phyloP scores from a whole-genome alignment of 2,797 vertebrate species.

The Leptatherina wallacei region DNA sequence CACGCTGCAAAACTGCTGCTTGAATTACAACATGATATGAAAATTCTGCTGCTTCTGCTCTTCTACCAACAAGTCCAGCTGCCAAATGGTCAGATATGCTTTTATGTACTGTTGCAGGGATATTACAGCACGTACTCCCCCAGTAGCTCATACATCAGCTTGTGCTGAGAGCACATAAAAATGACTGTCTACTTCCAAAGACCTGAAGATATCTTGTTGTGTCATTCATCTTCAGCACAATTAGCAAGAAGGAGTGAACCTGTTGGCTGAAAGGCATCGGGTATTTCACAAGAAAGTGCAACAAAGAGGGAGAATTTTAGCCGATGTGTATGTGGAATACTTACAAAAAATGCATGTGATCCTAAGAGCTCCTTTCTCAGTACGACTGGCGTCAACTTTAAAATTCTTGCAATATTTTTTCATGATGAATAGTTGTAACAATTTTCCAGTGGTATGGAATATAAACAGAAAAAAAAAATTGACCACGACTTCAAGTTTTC shows the following conservation, averaged over 20 bases:
- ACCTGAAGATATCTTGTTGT: conserved; percentile 26
- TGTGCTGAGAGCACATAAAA: conserved; percentile 59
- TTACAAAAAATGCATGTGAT: neutral
- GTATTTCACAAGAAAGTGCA: conserved; percentile 13
- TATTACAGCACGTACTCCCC: conserved; percentile 38
- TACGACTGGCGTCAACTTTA: conserved; percentile 7
- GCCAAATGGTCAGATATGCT: conserved; percentile 61
- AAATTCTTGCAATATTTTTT: conserved; percentile 18
- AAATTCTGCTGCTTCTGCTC: conserved; percentile 63
- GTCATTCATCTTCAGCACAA: conserved; percentile 26
- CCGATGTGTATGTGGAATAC: neutral
- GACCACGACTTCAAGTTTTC: conserved; percentile 47
- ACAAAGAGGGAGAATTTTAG: neutral
- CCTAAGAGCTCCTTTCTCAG: conserved; percentile 9
- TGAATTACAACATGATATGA: conserved; percentile 55
- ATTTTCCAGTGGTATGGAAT: neutral
- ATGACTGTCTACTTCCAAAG: conserved; percentile 34
- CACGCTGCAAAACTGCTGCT: conserved; percentile 34
- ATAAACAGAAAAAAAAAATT: conserved; percentile 26
- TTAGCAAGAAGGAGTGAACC: conserved; percentile 18
- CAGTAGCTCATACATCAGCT: conserved; percentile 56
- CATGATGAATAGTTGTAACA: neutral
- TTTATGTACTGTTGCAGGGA: conserved; percentile 58
- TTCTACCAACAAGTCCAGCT: conserved; percentile 38
- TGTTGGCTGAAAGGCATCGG: conserved; percentile 8